Evolutionary conservation across 2,888 invertebrate species (phyloP), one percentile per base, ranked within the genome.

Genomic region (Zeuzera pyrina): DNA sequence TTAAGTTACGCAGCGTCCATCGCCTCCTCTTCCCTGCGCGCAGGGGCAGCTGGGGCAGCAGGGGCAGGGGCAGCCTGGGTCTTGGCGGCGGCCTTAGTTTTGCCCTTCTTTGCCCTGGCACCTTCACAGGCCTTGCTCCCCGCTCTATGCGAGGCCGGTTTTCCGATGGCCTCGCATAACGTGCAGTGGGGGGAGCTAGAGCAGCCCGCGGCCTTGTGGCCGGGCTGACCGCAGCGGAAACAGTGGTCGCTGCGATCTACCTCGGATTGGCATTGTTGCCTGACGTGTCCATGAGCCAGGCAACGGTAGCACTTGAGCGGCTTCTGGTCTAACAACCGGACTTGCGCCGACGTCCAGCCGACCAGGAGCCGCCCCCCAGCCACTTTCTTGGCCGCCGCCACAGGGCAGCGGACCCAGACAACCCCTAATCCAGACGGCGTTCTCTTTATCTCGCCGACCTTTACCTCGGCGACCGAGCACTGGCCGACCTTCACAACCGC

Each of bases 371-470:
- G 5, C 19, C 6, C 19, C 8, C 6, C 19, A 8, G 19, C 19
- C 19, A 19, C 6, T 19, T 19, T 19, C 5, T 8, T 19, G 19
- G 19, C 19, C 6, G 19, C 19, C 19, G 19, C 19, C 19, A 19
- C 19, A 19, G 19, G 19, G 19, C 5, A 5, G 6, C 19, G 19
- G 19, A 8, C 8, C 19, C 19, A 19, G 19, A 7, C 19, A 19
- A 19, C 19, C 19, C 5, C 19, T 5, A 19, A 5, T 5, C 5
- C 19, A 5, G 5, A 8, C 19, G 32, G 8, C 6, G 29, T 11
- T n/a, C 36, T 28, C 14, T 15, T 15, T 10, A 29, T 31, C 8
- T 34, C 31, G 2, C 38, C 19, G 5, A 19, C 19, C 8, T 19
- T 19, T 19, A 19, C 8, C 8, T 19, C 19, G 6, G 8, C 19